Evolutionary conservation across 2,113 vertebrate species (phyloP).

Genomic region (Amazona vittata): DNA sequence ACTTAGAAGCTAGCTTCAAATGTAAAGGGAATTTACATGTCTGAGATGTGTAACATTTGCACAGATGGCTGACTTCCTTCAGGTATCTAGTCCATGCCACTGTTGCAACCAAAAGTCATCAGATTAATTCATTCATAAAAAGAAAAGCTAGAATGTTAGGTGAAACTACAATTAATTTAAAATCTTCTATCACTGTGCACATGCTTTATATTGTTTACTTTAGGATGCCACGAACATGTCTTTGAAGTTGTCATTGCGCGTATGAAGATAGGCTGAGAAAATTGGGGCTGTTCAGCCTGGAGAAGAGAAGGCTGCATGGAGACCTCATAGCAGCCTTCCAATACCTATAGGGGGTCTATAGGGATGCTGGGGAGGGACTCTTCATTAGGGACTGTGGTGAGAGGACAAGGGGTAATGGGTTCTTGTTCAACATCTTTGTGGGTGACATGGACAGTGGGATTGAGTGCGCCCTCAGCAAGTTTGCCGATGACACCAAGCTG

Average conservation of each 20-base stretch:
- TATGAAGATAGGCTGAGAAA: too few species aligned
- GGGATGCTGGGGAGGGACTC: too few species aligned
- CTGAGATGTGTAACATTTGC: neutral
- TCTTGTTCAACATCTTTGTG: too few species aligned
- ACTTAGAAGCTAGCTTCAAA: neutral
- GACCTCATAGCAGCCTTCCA: too few species aligned
- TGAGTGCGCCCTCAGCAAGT: too few species aligned
- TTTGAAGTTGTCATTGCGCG: neutral
- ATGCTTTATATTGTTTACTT: neutral
- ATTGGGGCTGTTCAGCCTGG: too few species aligned
- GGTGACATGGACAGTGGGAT: too few species aligned
- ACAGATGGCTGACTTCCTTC: neutral
- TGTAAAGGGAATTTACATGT: neutral
- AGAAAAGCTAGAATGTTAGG: neutral
- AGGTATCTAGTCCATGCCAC: neutral
- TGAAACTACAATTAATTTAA: neutral
- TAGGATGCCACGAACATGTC: neutral
- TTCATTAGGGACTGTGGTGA: too few species aligned
- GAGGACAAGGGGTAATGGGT: too few species aligned
- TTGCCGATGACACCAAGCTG: too few species aligned
- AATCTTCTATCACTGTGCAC: rapidly evolving
- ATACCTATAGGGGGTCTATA: too few species aligned
- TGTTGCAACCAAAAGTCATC: neutral
- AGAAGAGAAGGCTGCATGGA: too few species aligned
- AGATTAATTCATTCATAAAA: neutral